Evolutionary conservation across 2,797 vertebrate species (phyloP), one percentile per base, ranked within the genome.

Genomic region (Anableps anableps): DNA sequence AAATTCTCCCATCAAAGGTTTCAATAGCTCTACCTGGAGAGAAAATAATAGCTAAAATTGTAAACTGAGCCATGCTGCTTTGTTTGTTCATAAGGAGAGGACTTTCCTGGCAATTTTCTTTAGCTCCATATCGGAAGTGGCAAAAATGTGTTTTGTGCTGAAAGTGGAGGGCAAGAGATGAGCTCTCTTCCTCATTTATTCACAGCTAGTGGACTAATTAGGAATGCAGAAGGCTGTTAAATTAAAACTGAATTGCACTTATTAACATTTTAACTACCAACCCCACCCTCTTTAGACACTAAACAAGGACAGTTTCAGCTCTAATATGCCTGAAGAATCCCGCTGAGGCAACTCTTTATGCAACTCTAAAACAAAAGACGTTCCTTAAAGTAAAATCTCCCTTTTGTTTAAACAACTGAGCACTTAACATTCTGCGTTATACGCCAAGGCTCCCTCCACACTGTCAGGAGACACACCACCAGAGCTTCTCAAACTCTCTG

Each of bases 261-360:
- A 96, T 96, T 96, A 96, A 96, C 95, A 96, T 96, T 96, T 96
- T 96, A 96, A 96, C 95, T 95, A 96, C 94, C 94, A 96, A 94
- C 95, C 95, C 95, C 95, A 96, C 96, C 96, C 95, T 95, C 94
- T 94, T 95, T 93, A 92, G 92, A 92, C 94, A 95, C 93, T 95
- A 95, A 95, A 95, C 95, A 95, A 95, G 95, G 94, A 96, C 94
- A 95, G 91, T 94, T 94, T 95, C 91, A 88, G 90, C 94, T 93
- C 94, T 93, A 95, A 94, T 95, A 95, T 91, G 94, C 93, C 92
- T 91, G 90, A 93, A 94, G 86, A 91, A 91, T 92, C 90, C 93
- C 92, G 90, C 94, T 90, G 88, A 92, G 93, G 92, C 84, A 81
- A 92, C 88, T 89, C 92, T 94, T 94, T 93, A 93, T 95, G 94